Percentiles rank a stretch among this genome's conserved stretches.
Conservation (phyloP, 2,113 vertebrate species). For the Diadophis punctatus region DNA sequence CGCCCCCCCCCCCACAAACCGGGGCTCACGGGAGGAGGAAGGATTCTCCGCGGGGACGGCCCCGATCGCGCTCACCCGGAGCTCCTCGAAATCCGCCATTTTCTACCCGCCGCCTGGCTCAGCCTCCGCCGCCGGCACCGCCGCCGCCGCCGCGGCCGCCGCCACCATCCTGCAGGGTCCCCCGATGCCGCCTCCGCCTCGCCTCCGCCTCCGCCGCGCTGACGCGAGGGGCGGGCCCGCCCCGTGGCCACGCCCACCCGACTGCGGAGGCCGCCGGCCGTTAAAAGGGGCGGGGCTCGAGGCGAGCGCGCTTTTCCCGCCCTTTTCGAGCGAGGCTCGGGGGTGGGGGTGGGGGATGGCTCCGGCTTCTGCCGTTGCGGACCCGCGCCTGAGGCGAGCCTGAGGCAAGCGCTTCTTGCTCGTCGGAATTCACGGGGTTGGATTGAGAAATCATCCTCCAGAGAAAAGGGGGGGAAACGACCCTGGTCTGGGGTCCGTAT, state of each 20-base stretch:
- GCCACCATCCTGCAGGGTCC: conserved; percentile 23
- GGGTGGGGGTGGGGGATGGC: accelerated
- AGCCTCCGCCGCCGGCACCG: neutral
- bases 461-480: neutral
- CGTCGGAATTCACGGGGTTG: neutral
- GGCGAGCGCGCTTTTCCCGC: neutral
- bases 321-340: neutral
- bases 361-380: too few relatives aligned
- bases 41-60: neutral
- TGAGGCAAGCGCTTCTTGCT: neutral
- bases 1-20: accelerated
- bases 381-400: neutral
- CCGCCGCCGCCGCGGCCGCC: neutral
- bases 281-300: neutral
- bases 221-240: neutral
- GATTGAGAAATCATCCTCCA: neutral
- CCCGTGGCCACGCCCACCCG: neutral
- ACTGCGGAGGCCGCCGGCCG: neutral
- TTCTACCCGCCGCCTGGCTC: conserved; percentile 12
- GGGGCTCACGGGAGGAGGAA: neutral
- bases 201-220: neutral
- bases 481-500: too few relatives aligned
- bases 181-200: neutral
- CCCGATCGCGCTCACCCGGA: neutral
- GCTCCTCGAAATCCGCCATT: conserved; percentile 35